Percentiles rank a stretch among this genome's conserved stretches.
Evolutionary conservation across 1,140 invertebrate genomes (phyloP).

Genomic region (Homalodisca vitripennis): DNA sequence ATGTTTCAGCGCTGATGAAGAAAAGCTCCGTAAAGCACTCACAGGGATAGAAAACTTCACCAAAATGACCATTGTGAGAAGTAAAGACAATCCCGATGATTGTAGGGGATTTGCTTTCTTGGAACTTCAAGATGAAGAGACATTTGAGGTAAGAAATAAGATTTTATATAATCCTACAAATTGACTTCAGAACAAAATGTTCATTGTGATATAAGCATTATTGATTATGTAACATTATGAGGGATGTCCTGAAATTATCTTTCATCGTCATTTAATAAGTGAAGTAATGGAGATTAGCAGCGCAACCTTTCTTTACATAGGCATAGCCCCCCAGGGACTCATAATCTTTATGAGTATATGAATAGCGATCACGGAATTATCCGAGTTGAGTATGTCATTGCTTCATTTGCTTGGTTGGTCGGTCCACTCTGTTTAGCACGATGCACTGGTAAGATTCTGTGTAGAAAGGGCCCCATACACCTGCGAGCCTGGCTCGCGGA

Average conservation of each 20-base stretch:
- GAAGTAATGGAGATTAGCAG: neutral
- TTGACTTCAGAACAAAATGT: neutral
- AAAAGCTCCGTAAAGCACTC: neutral
- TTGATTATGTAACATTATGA: too few species aligned
- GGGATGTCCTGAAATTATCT: neutral
- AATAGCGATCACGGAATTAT: too few species aligned
- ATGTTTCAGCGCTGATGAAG: neutral
- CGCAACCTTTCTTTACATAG: neutral
- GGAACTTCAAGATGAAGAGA: neutral
- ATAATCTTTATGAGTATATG: too few species aligned
- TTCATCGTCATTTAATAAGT: neutral
- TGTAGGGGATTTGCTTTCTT: slow-evolving; percentile 7
- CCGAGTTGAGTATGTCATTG: too few species aligned
- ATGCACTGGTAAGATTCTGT: too few species aligned
- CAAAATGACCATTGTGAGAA: neutral
- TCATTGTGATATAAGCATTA: too few species aligned
- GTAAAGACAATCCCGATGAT: neutral
- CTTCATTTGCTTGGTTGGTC: too few species aligned
- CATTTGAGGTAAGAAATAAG: neutral
- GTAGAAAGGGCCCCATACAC: too few species aligned
- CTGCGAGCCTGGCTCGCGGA: too few species aligned
- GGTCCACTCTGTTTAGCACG: too few species aligned
- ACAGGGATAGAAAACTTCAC: neutral
- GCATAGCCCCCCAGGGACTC: neutral
- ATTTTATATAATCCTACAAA: neutral